These are phyloP conservation scores for Enteromius radiatus DNA, from an alignment of 2,797 vertebrate genomes.

Conservation along the genomic window DNA sequence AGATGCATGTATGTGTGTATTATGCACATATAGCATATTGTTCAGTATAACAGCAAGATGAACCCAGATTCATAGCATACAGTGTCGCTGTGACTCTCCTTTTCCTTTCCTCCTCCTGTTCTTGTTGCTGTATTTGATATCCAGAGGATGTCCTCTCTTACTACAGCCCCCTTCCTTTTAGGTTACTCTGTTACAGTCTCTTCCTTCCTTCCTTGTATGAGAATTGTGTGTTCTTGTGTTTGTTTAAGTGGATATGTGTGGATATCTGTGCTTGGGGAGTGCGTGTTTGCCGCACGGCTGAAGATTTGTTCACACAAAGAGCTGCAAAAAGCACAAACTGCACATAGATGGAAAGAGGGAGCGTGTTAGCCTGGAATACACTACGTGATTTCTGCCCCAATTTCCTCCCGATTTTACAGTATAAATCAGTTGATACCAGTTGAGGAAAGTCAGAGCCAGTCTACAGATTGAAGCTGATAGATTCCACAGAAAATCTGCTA, in stretches of 20 bases:
- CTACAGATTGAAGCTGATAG: too few species aligned
- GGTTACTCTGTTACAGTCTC: background rate
- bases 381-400: too few species aligned
- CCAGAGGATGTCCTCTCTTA: constrained; percentile 18
- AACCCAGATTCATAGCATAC: background rate
- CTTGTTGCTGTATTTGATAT: constrained; percentile 18
- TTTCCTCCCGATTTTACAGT: too few species aligned
- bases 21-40: background rate
- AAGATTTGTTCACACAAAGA: background rate
- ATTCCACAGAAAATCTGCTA: too few species aligned
- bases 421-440: too few species aligned
- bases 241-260: background rate
- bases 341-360: background rate
- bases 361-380: background rate
- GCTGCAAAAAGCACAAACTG: background rate
- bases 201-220: background rate
- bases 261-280: background rate
- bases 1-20: background rate
- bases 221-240: constrained; percentile 23
- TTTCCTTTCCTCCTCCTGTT: constrained; percentile 6
- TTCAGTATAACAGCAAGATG: background rate
- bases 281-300: background rate
- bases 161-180: background rate
- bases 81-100: background rate
- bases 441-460: too few species aligned